Evolutionary conservation across 2,888 invertebrate species (phyloP).

Genomic region (Noctua comes): DNA sequence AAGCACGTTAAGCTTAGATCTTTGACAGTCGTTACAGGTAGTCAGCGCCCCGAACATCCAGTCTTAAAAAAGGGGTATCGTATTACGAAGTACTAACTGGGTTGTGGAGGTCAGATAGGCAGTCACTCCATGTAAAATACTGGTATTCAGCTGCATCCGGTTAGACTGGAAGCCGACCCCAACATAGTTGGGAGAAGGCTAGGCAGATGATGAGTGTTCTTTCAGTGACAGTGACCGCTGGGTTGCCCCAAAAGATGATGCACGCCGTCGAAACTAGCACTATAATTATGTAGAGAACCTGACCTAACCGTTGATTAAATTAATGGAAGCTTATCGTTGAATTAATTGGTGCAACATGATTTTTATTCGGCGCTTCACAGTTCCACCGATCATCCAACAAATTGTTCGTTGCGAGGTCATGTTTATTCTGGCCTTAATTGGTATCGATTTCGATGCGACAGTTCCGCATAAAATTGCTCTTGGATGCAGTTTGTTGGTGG

Average conservation of each 20-base stretch:
- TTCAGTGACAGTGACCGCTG: background rate
- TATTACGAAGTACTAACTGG: no score
- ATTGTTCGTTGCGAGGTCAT: background rate
- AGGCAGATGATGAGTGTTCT: no score
- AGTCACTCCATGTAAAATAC: no score
- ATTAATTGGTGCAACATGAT: background rate
- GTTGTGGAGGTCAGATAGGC: no score
- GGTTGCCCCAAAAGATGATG: background rate
- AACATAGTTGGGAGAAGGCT: no score
- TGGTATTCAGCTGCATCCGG: no score
- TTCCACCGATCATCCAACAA: background rate
- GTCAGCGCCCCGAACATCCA: no score
- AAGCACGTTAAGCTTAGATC: no score
- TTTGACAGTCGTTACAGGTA: no score
- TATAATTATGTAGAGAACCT: background rate
- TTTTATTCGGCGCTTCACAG: background rate
- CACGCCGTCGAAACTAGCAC: background rate
- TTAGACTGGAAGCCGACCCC: no score
- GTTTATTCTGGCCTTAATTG: slow-evolving; percentile 15
- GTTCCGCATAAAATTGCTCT: slow-evolving; percentile 5
- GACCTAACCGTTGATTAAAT: background rate
- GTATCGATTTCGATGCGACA: slow-evolving; percentile 13
- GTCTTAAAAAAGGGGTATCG: no score
- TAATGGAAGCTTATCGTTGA: background rate
- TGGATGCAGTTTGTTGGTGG: background rate